Evolutionary conservation across 2,797 vertebrate species (phyloP), one percentile per base, ranked within the genome.

Genomic region (Hyperoplus lanceolatus): DNA sequence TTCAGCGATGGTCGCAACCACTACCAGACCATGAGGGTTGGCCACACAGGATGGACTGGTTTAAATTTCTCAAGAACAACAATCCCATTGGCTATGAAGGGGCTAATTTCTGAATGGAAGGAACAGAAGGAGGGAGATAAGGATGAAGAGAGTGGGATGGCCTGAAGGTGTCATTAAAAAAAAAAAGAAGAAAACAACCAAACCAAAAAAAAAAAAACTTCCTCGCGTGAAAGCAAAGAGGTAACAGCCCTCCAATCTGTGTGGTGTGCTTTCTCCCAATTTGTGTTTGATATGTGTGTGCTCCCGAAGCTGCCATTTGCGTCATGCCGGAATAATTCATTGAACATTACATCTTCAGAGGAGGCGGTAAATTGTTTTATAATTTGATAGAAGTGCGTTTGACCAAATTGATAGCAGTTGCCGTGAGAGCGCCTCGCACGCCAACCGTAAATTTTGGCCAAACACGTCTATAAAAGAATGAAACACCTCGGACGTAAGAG

Each of bases 261-360:
- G 56, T 78, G 80, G 29, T 29, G 29, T 59, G 62, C 70, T 87
- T 84, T 87, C 80, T 70, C 75, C 70, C 60, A 74, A 68, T 78
- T 77, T 57, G 70, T 16, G 81, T 78, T 85, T 81, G 86, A 87
- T 83, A 64, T 46, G 58, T 60, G 59, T 14, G 11, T 36, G 68
- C 79, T 73, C 1, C 41, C 29, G 29, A 29, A 77, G 81, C 73
- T 81, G 80, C 80, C 80, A 84, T 91, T 83, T 92, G 85, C 89
- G 87, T 95, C 94, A 94, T 48, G 2, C 75, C 45, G 46, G 71
- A 63, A 73, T 68, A 82, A 83, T 85, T 89, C 61, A 57, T 69
- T 70, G 80, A 83, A 61, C 66, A 71, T 80, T 87, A 82, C 77
- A 82, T 82, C 73, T 86, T 85, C 38, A 73, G 62, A 84, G 79